A percentile compares a stretch with the other conserved stretches of the same genome.
phyloP scores from a whole-genome alignment of 2,797 vertebrate genomes.

The Dendrocincla fuliginosa region DNA sequence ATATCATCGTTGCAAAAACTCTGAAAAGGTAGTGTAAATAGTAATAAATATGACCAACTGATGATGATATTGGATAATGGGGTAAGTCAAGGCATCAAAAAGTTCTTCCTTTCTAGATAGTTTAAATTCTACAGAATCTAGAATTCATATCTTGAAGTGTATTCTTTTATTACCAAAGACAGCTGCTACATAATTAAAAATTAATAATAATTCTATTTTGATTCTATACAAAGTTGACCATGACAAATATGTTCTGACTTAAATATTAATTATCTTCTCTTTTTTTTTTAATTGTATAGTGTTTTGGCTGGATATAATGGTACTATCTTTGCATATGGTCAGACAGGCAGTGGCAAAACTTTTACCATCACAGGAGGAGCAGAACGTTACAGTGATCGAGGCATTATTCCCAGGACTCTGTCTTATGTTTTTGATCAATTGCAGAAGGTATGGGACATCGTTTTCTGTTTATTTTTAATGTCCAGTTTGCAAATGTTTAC shows the following conservation, averaged over 20 bases:
- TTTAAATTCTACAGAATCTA: background rate
- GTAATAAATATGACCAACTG: background rate
- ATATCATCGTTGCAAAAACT: background rate
- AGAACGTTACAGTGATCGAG: slow-evolving; percentile 88
- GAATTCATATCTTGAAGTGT: background rate
- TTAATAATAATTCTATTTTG: background rate
- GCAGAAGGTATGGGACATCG: slow-evolving; percentile 77
- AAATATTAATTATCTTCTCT: background rate
- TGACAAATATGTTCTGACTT: background rate
- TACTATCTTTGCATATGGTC: slow-evolving; percentile 96
- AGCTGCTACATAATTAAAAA: background rate
- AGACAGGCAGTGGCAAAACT: slow-evolving; percentile 96
- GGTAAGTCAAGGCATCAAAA: background rate
- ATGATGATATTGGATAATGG: background rate
- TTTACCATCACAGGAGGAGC: slow-evolving; percentile 96
- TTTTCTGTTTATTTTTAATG: background rate
- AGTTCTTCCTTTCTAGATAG: background rate
- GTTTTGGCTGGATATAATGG: slow-evolving; percentile 92
- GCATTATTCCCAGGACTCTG: slow-evolving; percentile 92
- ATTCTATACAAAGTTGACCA: background rate
- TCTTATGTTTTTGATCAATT: slow-evolving; percentile 89
- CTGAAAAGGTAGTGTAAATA: background rate
- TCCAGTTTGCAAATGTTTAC: background rate
- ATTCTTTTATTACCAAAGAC: background rate
- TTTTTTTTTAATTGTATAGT: slow-evolving; percentile 68